Evolutionary conservation across 2,888 invertebrate genomes (phyloP), one percentile per base, ranked within the genome.

Genomic region (Ennomos quercinarius): DNA sequence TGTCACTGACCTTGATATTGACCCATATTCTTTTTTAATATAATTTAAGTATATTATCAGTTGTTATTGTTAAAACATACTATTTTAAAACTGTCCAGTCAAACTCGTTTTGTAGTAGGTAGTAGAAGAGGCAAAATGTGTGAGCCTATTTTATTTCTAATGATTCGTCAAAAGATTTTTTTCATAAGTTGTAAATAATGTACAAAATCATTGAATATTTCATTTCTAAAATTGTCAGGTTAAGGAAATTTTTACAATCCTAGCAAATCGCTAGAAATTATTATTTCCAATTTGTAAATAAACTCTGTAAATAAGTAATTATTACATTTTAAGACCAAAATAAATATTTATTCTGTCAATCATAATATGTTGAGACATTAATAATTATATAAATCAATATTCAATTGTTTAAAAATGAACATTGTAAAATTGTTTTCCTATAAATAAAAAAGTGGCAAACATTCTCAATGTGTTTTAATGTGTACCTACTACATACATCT

Each of bases 371-470:
- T 87, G 82, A 83, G 70, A 85, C 58, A 60, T 50, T 67, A 67
- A 52, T 78, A 84, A 65, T 84, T 84, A 79, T 78, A 81, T 74
- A 78, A 80, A 83, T 74, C 78, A 80, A 83, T 87, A 87, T 88
- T 84, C 88, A 27, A 90, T 90, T 86, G 85, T 89, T 91, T 89
- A 79, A 87, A 87, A 84, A 73, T 73, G 73, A 83, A 84, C 73
- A 87, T 85, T 89, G 86, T 89, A 87, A 89, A 85, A 84, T 85
- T 87, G 87, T 91, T 91, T 91, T 91, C 87, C 87, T 89, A 88
- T 88, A 78, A 89, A 83, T 84, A 84, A 89, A 90, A 83, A 78
- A 74, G 71, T 81, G 76, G 64, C 68, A 81, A 80, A 73, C 58
- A 61, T 38, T 8, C 36, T 40, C 10, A 35, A 17, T 38, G 17